A percentile compares a stretch with the other conserved stretches of the same genome.
Conservation (phyloP, 2,888 invertebrate genomes). For the Tuberolachnus salignus region DNA sequence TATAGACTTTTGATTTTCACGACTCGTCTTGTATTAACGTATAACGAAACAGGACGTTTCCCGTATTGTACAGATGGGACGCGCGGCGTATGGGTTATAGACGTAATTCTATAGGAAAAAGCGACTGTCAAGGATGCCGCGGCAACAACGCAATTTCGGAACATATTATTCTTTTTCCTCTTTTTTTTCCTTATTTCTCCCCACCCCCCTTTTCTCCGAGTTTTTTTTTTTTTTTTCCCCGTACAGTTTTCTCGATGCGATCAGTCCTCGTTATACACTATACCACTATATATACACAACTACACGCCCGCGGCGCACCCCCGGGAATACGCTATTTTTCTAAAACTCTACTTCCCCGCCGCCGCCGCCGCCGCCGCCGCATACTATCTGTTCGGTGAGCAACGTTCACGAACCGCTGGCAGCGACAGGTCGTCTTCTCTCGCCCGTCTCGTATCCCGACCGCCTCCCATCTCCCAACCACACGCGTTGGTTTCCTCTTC, state of each 20-base stretch:
- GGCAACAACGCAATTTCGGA: constrained; percentile 18
- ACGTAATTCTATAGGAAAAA: not conserved
- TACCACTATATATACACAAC: too few species aligned
- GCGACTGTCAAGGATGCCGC: not conserved
- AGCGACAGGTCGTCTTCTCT: constrained; percentile 47
- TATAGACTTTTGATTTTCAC: too few species aligned
- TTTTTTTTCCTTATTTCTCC: constrained; percentile 16
- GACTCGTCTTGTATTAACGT: too few species aligned
- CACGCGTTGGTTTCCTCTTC: too few species aligned
- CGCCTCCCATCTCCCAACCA: not conserved
- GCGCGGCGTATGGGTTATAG: not conserved
- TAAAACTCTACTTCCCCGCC: constrained; percentile 17
- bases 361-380: too few species aligned
- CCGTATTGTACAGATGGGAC: not conserved
- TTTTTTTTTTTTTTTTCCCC: too few species aligned
- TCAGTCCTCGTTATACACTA: constrained; percentile 32
- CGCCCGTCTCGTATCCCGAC: not conserved
- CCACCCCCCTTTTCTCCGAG: constrained; percentile 9
- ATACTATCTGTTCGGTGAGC: constrained; percentile 24
- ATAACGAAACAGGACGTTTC: too few species aligned
- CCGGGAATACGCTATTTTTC: constrained; percentile 41
- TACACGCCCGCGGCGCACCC: not conserved
- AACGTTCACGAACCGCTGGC: constrained; percentile 51
- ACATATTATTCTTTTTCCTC: too few species aligned
- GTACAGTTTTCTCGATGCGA: not conserved